These are phyloP conservation scores for Camelus dromedarius DNA, from an alignment of 2,113 vertebrate genomes.

Conservation along the genomic window DNA sequence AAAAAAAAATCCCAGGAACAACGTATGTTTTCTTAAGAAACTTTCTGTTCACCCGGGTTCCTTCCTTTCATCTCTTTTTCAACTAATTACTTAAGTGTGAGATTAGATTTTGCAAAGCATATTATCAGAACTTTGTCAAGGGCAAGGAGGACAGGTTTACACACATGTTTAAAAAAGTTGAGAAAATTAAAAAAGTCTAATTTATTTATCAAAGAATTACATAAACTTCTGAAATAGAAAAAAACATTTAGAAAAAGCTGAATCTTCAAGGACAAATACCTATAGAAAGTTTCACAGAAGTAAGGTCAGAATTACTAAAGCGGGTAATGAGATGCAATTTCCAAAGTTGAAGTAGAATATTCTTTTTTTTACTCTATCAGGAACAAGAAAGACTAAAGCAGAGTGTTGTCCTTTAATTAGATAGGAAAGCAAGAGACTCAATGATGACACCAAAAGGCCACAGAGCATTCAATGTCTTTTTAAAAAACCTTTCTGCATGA, in stretches of 20 bases:
- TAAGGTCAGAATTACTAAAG: constrained; percentile 65
- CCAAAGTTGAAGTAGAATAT: background rate
- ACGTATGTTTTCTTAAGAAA: background rate
- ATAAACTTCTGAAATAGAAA: constrained; percentile 15
- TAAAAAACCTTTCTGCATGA: constrained; percentile 28
- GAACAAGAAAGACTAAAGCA: constrained; percentile 21
- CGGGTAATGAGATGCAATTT: constrained; percentile 68
- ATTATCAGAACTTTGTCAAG: constrained; percentile 33
- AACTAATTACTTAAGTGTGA: background rate
- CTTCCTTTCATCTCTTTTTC: background rate
- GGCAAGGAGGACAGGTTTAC: background rate
- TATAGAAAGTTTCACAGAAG: background rate
- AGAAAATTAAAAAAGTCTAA: background rate
- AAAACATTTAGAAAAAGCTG: background rate
- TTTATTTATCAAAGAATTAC: background rate
- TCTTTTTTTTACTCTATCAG: background rate
- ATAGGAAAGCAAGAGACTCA: background rate
- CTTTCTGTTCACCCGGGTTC: background rate
- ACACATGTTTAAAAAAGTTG: background rate
- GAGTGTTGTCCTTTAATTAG: constrained; percentile 64
- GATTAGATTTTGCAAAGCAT: background rate
- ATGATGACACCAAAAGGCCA: constrained; percentile 44
- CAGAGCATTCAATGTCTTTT: constrained; percentile 1
- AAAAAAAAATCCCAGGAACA: background rate
- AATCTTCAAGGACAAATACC: constrained; percentile 55